A percentile compares a stretch with the other conserved stretches of the same genome.
Evolutionary conservation across 92 coral and sea anemone species (phyloP).

Genomic region (Porites rus): DNA sequence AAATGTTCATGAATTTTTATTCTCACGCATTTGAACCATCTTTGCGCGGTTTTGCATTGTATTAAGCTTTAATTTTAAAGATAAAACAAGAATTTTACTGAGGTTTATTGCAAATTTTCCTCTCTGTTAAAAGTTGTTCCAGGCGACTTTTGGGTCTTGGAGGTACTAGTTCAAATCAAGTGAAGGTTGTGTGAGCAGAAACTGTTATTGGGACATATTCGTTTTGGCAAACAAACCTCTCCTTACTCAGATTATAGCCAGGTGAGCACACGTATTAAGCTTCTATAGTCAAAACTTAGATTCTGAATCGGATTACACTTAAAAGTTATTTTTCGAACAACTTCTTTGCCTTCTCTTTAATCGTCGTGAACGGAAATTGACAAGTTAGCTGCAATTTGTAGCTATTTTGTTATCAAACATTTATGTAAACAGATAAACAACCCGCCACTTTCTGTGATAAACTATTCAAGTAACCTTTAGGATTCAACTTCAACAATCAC

Average conservation of each 20-base stretch:
- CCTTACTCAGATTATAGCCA: not conserved
- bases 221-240: not conserved
- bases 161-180: too few relatives aligned
- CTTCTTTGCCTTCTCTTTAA: not conserved
- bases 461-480: slow-evolving; percentile 2
- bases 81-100: too few relatives aligned
- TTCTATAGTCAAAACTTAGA: not conserved
- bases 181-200: not conserved
- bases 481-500: not conserved
- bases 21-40: too few relatives aligned
- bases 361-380: too few relatives aligned
- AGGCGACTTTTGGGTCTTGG: too few relatives aligned
- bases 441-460: slow-evolving; percentile 11
- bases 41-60: too few relatives aligned
- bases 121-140: too few relatives aligned
- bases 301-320: not conserved
- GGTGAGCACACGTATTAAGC: not conserved
- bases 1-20: too few relatives aligned
- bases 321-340: not conserved
- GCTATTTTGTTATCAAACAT: not conserved
- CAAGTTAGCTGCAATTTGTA: not conserved
- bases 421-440: not conserved
- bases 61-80: too few relatives aligned
- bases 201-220: not conserved
- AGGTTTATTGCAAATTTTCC: too few relatives aligned